A percentile compares a stretch with the other conserved stretches of the same genome.
Evolutionary conservation across 2,888 invertebrate species (phyloP).

Genomic region (Lomographa bimaculata): DNA sequence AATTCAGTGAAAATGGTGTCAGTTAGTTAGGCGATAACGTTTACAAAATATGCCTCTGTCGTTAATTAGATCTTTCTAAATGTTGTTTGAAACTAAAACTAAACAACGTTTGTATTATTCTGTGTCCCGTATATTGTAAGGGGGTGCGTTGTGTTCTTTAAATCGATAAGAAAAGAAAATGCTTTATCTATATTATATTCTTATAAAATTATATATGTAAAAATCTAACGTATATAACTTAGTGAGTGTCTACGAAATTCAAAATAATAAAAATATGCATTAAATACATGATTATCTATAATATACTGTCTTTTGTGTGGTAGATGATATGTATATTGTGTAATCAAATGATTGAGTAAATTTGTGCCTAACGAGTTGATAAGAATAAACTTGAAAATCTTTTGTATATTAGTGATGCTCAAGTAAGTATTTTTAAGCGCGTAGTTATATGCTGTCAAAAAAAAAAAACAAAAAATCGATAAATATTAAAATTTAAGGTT

Average conservation of each 20-base stretch:
- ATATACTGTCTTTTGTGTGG: conserved; percentile 66
- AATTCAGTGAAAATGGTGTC: conserved; percentile 78
- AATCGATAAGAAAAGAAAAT: conserved; percentile 73
- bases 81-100: conserved; percentile 62
- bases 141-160: conserved; percentile 75
- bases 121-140: conserved; percentile 70
- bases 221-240: conserved; percentile 73
- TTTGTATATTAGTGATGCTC: conserved; percentile 74
- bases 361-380: conserved; percentile 82
- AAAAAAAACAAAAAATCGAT: conserved; percentile 44
- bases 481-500: conserved; percentile 54
- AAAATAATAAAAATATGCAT: conserved; percentile 55
- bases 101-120: conserved; percentile 66
- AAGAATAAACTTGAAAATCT: conserved; percentile 61
- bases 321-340: conserved; percentile 59
- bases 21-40: conserved; percentile 67
- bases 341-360: conserved; percentile 50
- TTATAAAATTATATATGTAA: conserved; percentile 81
- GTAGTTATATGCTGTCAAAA: conserved; percentile 75
- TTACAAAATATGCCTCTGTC: conserved; percentile 56
- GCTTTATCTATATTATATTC: conserved; percentile 83
- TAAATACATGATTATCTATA: conserved; percentile 64
- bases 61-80: conserved; percentile 66
- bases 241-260: conserved; percentile 79
- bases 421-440: conserved; percentile 72